phyloP scores from a whole-genome alignment of 1,140 invertebrate species.

The Cherax destructor region DNA sequence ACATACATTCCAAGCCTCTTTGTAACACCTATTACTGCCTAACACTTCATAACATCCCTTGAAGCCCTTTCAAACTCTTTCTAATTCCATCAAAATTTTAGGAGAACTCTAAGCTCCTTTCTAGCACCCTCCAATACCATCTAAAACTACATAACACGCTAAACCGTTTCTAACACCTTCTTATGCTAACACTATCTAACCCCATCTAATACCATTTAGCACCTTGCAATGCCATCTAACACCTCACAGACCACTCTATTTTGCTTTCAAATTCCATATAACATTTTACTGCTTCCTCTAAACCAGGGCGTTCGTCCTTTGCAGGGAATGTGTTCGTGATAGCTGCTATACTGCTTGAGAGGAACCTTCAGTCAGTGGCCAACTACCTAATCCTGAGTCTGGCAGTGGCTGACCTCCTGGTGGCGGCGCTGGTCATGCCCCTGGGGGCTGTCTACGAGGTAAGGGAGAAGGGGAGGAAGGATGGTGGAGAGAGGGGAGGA shows the following conservation, averaged over 20 bases:
- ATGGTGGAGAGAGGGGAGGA: too few species aligned
- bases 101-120: too few species aligned
- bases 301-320: constrained; percentile 32
- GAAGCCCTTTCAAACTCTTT: too few species aligned
- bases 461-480: constrained; percentile 58
- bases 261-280: not conserved
- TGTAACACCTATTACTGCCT: too few species aligned
- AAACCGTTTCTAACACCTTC: not conserved
- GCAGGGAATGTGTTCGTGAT: constrained; percentile 96
- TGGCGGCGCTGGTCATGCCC: constrained; percentile 91
- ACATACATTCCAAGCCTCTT: too few species aligned
- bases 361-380: constrained; percentile 89
- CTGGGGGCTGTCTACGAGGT: constrained; percentile 82
- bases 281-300: not conserved
- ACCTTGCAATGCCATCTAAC: not conserved
- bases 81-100: too few species aligned
- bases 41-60: too few species aligned
- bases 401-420: constrained; percentile 90
- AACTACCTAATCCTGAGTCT: constrained; percentile 91
- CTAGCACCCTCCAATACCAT: too few species aligned
- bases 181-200: not conserved
- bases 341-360: constrained; percentile 92
- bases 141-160: too few species aligned
- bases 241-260: not conserved
- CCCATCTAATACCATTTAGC: not conserved